Conservation (phyloP, 2,888 invertebrate species). For the Petrophora chlorosata region DNA sequence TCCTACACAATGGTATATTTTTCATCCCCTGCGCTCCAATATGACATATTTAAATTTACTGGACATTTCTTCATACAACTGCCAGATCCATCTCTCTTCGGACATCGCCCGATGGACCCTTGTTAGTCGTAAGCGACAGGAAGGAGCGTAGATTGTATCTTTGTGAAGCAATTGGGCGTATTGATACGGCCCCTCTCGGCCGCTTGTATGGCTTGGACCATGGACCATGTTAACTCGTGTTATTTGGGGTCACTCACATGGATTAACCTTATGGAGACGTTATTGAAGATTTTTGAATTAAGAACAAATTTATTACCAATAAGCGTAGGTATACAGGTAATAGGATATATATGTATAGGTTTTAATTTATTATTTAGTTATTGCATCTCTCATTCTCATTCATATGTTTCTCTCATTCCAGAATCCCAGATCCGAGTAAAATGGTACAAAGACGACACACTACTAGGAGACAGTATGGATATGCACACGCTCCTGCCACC, state of each 20-base stretch:
- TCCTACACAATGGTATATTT: too few species aligned
- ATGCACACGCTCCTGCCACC: slow-evolving; percentile 78
- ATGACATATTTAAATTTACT: too few species aligned
- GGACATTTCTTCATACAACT: too few species aligned
- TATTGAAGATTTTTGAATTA: too few species aligned
- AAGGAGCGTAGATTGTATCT: slow-evolving; percentile 17
- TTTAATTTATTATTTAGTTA: too few species aligned
- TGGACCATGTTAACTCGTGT: too few species aligned
- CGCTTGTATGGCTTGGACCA: background rate
- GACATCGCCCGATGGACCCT: background rate
- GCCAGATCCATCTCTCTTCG: slow-evolving; percentile 10
- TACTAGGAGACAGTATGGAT: slow-evolving; percentile 86
- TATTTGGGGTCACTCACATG: too few species aligned
- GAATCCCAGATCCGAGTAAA: slow-evolving; percentile 85
- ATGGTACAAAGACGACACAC: slow-evolving; percentile 87
- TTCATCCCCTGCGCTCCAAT: too few species aligned
- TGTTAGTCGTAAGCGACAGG: slow-evolving; percentile 11
- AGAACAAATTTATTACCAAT: too few species aligned
- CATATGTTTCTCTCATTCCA: slow-evolving; percentile 47
- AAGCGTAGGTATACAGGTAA: too few species aligned
- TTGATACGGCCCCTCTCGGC: slow-evolving; percentile 20
- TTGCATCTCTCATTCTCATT: background rate
- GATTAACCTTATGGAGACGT: too few species aligned
- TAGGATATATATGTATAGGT: too few species aligned
- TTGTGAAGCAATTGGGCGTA: slow-evolving; percentile 16